Conservation (phyloP, 2,113 vertebrate genomes). For the Leuciscus idus region DNA sequence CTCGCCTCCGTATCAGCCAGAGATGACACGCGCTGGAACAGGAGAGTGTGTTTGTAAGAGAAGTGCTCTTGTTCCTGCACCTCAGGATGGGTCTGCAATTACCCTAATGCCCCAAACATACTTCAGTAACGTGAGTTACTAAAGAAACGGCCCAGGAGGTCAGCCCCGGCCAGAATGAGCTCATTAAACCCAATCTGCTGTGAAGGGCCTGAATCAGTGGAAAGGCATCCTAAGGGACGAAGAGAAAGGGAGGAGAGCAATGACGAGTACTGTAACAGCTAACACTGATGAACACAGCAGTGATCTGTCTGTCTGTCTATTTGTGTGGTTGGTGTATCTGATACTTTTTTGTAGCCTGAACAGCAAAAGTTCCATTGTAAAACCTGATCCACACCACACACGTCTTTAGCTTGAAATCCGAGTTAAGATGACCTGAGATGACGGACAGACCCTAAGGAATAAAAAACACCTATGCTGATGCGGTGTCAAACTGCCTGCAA, state of each 20-base stretch:
- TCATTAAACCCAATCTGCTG: slow-evolving; percentile 30
- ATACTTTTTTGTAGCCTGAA: not conserved
- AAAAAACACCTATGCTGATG: not conserved
- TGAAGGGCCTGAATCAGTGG: slow-evolving; percentile 17
- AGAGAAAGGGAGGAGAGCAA: not conserved
- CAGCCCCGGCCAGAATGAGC: slow-evolving; percentile 13
- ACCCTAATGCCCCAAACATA: not conserved
- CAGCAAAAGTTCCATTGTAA: not conserved
- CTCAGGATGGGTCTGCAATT: slow-evolving; percentile 9
- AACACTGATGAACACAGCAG: not conserved
- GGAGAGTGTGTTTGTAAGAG: slow-evolving; percentile 12
- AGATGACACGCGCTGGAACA: not conserved
- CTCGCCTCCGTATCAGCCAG: not conserved
- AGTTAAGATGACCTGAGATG: not conserved
- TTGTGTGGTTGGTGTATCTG: not conserved
- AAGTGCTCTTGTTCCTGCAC: not conserved
- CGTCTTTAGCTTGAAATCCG: not conserved
- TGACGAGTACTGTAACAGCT: not conserved
- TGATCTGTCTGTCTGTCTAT: not conserved
- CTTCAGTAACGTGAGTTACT: not conserved
- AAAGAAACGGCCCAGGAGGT: not conserved
- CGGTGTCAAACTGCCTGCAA: no score
- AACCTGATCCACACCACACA: not conserved
- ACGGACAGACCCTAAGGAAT: not conserved
- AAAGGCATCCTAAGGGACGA: slow-evolving; percentile 9